Evolutionary conservation across 2,888 invertebrate genomes (phyloP).

Genomic region (Lottia scabra): DNA sequence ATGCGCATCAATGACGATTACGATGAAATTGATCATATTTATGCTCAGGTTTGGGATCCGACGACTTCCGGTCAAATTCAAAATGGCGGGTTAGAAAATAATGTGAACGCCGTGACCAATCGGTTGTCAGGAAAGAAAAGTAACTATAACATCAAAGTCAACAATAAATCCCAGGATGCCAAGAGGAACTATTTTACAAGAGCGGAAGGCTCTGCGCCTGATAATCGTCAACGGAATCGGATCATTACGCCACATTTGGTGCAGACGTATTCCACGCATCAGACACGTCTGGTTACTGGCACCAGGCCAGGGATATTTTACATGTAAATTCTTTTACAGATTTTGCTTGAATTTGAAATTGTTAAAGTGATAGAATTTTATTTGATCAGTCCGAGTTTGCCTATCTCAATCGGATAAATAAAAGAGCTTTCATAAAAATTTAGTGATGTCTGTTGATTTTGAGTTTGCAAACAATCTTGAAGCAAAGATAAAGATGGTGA

Average conservation of each 20-base stretch:
- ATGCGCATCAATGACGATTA: neutral
- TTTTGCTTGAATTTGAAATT: too few species aligned
- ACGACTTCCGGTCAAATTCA: neutral
- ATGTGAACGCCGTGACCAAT: neutral
- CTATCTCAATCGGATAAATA: too few species aligned
- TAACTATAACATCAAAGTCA: neutral
- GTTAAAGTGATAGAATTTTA: too few species aligned
- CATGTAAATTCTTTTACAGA: neutral
- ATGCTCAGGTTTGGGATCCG: neutral
- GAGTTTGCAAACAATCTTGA: too few species aligned
- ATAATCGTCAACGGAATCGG: neutral
- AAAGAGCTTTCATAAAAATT: too few species aligned
- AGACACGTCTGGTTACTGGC: neutral
- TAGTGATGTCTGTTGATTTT: too few species aligned
- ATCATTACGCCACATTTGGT: neutral
- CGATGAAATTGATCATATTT: conserved; percentile 1
- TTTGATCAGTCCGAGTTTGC: too few species aligned
- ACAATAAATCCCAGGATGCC: neutral
- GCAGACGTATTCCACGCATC: neutral
- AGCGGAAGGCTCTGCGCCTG: neutral
- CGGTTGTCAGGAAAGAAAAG: neutral
- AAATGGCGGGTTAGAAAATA: neutral
- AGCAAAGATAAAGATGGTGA: too few species aligned
- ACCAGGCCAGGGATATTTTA: neutral
- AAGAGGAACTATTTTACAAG: neutral